phyloP scores from a whole-genome alignment of 1,140 invertebrate genomes.

The Hypsibius dujardini region DNA sequence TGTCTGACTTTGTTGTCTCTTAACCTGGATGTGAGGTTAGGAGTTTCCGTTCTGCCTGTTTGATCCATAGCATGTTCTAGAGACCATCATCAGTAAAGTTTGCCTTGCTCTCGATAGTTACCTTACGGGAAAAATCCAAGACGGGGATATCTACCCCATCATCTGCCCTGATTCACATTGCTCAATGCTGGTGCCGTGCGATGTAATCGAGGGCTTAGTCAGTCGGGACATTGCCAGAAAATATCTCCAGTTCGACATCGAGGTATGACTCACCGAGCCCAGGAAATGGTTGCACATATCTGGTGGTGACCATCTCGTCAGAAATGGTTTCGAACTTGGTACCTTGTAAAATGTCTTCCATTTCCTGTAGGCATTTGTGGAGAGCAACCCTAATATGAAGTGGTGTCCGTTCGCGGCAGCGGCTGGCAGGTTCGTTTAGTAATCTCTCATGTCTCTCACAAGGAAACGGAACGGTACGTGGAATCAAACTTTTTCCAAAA shows the following conservation, averaged over 20 bases:
- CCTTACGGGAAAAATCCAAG: constrained; percentile 47
- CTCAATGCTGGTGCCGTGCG: constrained; percentile 44
- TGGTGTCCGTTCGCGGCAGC: constrained; percentile 47
- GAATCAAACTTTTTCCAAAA: too few relatives aligned
- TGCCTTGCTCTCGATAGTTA: constrained; percentile 32
- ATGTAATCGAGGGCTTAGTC: constrained; percentile 48
- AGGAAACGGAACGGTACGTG: too few relatives aligned
- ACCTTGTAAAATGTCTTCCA: background rate
- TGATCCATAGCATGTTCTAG: too few relatives aligned
- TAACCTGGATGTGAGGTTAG: too few relatives aligned
- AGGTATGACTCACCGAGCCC: constrained; percentile 34
- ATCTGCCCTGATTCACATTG: constrained; percentile 49
- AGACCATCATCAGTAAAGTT: too few relatives aligned
- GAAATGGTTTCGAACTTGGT: too few relatives aligned
- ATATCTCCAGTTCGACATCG: constrained; percentile 54
- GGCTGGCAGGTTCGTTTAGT: too few relatives aligned
- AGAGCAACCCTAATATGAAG: constrained; percentile 51
- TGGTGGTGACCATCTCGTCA: too few relatives aligned
- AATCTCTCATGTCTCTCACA: too few relatives aligned
- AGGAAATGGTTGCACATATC: too few relatives aligned
- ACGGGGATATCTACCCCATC: constrained; percentile 48
- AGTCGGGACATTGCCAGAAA: constrained; percentile 45
- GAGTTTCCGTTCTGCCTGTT: too few relatives aligned
- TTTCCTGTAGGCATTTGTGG: constrained; percentile 46
- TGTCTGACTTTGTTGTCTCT: too few relatives aligned